Base-by-base conservation (phyloP, 2,888 invertebrate genomes). In the Notodonta dromedarius region DNA sequence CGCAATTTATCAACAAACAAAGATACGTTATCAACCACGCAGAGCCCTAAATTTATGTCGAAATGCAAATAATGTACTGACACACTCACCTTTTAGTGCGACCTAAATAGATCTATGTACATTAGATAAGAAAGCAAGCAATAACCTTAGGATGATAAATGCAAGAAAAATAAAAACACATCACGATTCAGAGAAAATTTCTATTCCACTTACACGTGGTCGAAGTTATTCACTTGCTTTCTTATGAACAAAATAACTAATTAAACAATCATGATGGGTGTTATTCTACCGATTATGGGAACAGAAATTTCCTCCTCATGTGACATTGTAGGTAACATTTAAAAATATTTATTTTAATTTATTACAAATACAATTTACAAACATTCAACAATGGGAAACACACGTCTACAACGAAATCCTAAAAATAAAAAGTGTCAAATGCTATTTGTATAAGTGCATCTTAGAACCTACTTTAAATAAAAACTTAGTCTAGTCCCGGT, bases 221-320 rank as follows among this genome's bases (percentile, higher is more conserved):
- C 44, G 63, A 74, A 70, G 75, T 79, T 83, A 89, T 88, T 87
- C 71, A 24, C 91, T 92, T 93, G 93, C 93, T 93, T 93, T 90
- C 93, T 86, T 85, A 90, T 77, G 63, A 60, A 65, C 44, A 24
- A 56, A 42, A 56, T 65, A 72, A 74, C 69, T 62, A 78, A 71
- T n/a, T 69, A 73, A 59, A 70, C 65, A 73, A 69, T 63, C 67
- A 71, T 71, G 71, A 71, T 76, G 77, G 77, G 81, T 80, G 84
- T 83, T 85, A 90, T 88, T 91, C 88, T 91, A 93, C 90, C 90
- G 72, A 76, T 65, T 52, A 68, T 76, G 74, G 88, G 90, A 93
- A 93, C 93, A 93, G 93, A 93, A 93, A 93, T 93, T 93, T 93
- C 92, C 93, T 92, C 93, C 86, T 77, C 78, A 73, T 82, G 89